Evolutionary conservation across 1,140 invertebrate species (phyloP).

Genomic region (Trichonephila clavipes): DNA sequence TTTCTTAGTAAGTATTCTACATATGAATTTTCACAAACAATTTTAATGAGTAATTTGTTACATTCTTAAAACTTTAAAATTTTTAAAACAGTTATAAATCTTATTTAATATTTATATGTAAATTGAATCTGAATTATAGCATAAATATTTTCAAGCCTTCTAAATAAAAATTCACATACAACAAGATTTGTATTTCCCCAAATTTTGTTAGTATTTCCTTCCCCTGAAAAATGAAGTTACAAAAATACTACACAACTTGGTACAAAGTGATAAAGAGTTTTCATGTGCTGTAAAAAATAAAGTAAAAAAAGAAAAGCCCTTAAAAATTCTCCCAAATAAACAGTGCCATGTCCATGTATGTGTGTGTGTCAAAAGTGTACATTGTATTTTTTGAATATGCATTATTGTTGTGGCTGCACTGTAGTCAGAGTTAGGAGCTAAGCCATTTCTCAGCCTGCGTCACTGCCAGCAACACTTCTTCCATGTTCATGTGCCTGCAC

Average conservation of each 20-base stretch:
- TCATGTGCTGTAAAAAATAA: neutral
- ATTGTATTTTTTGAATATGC: slow-evolving; percentile 36
- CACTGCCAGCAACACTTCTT: slow-evolving; percentile 62
- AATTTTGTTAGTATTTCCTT: too few relatives aligned
- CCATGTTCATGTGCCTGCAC: slow-evolving; percentile 66
- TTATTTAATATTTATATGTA: too few relatives aligned
- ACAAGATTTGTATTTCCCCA: neutral
- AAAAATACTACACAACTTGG: neutral
- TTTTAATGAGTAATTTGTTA: too few relatives aligned
- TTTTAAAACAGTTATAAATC: too few relatives aligned
- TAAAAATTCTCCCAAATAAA: neutral
- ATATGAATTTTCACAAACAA: too few relatives aligned
- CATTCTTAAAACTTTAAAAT: too few relatives aligned
- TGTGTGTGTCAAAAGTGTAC: slow-evolving; percentile 6
- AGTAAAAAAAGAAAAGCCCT: neutral
- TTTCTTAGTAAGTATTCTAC: too few relatives aligned
- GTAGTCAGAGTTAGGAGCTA: slow-evolving; percentile 54
- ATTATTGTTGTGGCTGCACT: slow-evolving; percentile 27
- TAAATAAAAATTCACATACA: neutral
- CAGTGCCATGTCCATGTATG: slow-evolving; percentile 11
- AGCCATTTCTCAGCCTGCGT: slow-evolving; percentile 57
- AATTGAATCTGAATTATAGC: too few relatives aligned
- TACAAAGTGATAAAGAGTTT: slow-evolving; percentile 5
- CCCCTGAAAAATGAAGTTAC: neutral
- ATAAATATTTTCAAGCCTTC: slow-evolving; percentile 4